Evolutionary conservation across 2,797 vertebrate genomes (phyloP).

Genomic region (Urophycis tenuis): DNA sequence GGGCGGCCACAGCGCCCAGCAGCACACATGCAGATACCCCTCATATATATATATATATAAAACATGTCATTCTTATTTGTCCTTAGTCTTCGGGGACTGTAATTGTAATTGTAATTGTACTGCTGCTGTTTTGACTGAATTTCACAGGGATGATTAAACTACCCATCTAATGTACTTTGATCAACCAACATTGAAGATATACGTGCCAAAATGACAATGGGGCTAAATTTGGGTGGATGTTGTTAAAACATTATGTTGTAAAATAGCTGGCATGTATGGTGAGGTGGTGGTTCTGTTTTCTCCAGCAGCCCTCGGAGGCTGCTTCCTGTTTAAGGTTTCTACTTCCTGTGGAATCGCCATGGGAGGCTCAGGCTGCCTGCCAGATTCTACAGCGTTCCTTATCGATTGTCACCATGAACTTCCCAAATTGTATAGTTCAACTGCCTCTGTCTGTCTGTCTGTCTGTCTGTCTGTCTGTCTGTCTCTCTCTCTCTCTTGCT

Average conservation of each 20-base stretch:
- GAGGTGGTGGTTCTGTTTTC: too few species aligned
- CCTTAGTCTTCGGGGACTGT: not conserved
- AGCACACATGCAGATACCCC: too few species aligned
- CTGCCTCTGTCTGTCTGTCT: not conserved
- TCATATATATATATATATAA: not conserved
- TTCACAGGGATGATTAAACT: not conserved
- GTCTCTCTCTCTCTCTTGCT: not conserved
- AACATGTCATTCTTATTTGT: not conserved
- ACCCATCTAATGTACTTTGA: not conserved
- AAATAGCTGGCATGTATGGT: not conserved
- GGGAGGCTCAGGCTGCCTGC: not conserved
- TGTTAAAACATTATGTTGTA: not conserved
- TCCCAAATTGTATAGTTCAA: not conserved
- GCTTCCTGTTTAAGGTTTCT: not conserved
- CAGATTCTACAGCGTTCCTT: not conserved
- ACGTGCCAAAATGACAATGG: not conserved
- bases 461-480: not conserved
- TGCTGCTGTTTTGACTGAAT: too few species aligned
- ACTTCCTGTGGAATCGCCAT: not conserved
- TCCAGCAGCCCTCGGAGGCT: not conserved
- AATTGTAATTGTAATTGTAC: not conserved
- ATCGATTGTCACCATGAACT: not conserved
- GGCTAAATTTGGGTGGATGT: not conserved
- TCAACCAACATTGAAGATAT: not conserved
- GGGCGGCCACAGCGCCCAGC: too few species aligned